Evolutionary conservation across 2,797 vertebrate species (phyloP).

Genomic region (Trematomus bernacchii): DNA sequence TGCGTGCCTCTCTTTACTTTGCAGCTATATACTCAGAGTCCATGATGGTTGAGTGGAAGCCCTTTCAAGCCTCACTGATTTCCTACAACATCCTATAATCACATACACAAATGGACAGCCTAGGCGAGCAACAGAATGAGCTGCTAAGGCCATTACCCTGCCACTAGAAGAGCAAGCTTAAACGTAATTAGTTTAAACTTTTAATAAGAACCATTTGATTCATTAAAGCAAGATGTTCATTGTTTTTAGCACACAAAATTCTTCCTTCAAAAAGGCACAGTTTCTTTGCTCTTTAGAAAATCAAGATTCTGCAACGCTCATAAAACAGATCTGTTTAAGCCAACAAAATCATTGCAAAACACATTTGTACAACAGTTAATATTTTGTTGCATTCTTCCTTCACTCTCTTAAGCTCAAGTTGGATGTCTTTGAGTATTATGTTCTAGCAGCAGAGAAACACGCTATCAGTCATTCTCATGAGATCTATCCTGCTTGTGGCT

Average conservation of each 20-base stretch:
- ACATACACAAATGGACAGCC: constrained; percentile 36
- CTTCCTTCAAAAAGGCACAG: background rate
- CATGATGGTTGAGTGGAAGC: constrained; percentile 71
- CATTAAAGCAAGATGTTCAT: constrained; percentile 17
- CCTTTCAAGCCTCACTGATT: constrained; percentile 65
- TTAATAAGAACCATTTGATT: background rate
- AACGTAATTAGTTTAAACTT: background rate
- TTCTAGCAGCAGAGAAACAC: constrained; percentile 37
- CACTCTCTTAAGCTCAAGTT: constrained; percentile 24
- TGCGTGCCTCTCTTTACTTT: constrained; percentile 19
- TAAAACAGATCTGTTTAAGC: constrained; percentile 21
- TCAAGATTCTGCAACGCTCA: constrained; percentile 13
- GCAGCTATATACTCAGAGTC: constrained; percentile 20
- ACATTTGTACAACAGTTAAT: constrained; percentile 42
- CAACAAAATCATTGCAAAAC: constrained; percentile 56
- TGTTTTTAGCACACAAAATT: constrained; percentile 1
- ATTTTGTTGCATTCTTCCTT: constrained; percentile 34
- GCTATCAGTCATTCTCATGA: constrained; percentile 42
- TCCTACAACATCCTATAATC: constrained; percentile 54
- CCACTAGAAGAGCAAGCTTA: background rate
- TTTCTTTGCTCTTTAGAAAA: constrained; percentile 11
- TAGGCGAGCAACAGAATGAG: constrained; percentile 2
- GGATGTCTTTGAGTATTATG: constrained; percentile 28
- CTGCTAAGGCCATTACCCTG: background rate
- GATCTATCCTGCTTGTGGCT: constrained; percentile 23